Conservation (phyloP, 2,888 invertebrate species). For the Lomographa bimaculata region DNA sequence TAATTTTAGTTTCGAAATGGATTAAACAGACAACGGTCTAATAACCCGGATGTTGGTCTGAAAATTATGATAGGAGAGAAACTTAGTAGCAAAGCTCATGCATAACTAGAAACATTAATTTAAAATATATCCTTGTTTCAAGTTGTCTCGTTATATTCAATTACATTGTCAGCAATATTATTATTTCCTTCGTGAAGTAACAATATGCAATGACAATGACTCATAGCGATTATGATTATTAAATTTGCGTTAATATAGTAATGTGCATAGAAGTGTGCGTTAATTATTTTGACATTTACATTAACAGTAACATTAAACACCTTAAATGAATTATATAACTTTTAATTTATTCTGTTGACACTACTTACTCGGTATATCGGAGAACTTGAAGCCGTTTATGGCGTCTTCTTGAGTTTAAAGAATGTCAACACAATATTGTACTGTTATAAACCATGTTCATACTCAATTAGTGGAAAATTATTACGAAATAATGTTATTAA, state of each 20-base stretch:
- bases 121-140: no score
- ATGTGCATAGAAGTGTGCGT: constrained; percentile 16
- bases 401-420: neutral
- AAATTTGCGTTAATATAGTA: constrained; percentile 20
- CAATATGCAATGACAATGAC: constrained; percentile 3
- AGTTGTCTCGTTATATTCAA: constrained; percentile 2
- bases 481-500: neutral
- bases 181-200: neutral
- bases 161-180: constrained; percentile 1
- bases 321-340: constrained; percentile 16
- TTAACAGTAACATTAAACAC: constrained; percentile 22
- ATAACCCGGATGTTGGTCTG: no score
- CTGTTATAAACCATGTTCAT: neutral
- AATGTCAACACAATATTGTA: constrained; percentile 2
- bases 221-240: constrained; percentile 13
- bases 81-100: no score
- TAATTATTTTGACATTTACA: constrained; percentile 22
- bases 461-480: neutral
- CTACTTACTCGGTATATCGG: neutral
- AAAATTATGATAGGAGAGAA: no score
- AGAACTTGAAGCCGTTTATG: neutral
- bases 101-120: no score
- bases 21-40: no score
- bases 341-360: constrained; percentile 12
- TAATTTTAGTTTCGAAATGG: no score